phyloP scores from a whole-genome alignment of 2,113 vertebrate species.

The Takifugu bimaculatus region DNA sequence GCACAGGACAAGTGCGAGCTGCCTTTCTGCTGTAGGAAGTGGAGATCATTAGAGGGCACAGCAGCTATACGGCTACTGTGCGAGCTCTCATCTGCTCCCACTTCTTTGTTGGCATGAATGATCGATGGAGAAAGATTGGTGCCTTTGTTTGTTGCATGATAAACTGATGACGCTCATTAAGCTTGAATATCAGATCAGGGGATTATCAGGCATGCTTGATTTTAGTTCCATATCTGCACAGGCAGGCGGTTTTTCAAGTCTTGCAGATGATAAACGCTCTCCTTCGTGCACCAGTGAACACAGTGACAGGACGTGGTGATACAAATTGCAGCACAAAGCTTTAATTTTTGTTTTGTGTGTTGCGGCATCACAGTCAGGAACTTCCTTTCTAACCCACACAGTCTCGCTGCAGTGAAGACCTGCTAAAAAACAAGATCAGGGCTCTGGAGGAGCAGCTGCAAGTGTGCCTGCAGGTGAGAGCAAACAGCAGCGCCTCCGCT shows the following conservation, averaged over 20 bases:
- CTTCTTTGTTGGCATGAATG: no score
- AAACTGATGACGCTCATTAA: no score
- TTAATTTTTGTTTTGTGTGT: constrained; percentile 40
- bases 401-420: constrained; percentile 88
- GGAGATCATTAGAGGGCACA: neutral
- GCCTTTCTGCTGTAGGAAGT: constrained; percentile 50
- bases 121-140: no score
- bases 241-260: neutral
- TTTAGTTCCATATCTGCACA: neutral
- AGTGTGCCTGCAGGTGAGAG: constrained; percentile 84
- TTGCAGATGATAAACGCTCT: constrained; percentile 21
- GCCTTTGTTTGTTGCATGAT: no score
- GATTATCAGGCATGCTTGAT: neutral
- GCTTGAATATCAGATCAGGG: no score
- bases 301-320: constrained; percentile 10
- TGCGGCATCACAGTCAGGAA: constrained; percentile 37
- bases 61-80: neutral
- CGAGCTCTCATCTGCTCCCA: neutral
- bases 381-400: constrained; percentile 77
- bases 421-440: constrained; percentile 82
- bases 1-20: constrained; percentile 38
- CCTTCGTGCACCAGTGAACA: constrained; percentile 21
- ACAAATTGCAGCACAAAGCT: constrained; percentile 25
- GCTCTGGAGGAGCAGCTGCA: constrained; percentile 87
- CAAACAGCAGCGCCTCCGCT: neutral